Evolutionary conservation across 2,797 vertebrate genomes (phyloP).

Genomic region (Microctenopoma lineatum): DNA sequence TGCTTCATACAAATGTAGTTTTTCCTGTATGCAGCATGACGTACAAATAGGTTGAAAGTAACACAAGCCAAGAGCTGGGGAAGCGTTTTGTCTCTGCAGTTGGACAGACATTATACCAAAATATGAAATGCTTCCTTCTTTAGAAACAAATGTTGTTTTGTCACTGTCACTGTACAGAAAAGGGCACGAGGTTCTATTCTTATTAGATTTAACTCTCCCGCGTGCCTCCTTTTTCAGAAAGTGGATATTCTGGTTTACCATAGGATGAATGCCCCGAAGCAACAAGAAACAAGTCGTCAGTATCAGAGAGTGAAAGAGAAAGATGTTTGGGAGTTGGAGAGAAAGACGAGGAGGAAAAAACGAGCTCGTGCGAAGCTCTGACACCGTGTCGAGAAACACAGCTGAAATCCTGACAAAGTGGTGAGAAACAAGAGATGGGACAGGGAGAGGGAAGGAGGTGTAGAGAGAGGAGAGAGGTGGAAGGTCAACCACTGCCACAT

Average conservation of each 20-base stretch:
- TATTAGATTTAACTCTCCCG: neutral
- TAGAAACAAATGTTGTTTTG: constrained; percentile 5
- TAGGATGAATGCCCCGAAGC: neutral
- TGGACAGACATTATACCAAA: neutral
- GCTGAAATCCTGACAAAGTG: constrained; percentile 56
- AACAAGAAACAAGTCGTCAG: constrained; percentile 3
- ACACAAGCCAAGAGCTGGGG: neutral
- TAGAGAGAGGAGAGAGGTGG: constrained; percentile 41
- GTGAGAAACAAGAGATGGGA: constrained; percentile 59
- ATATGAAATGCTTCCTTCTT: neutral
- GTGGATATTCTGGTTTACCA: neutral
- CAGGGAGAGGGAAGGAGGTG: constrained; percentile 8
- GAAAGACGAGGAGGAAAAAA: constrained; percentile 6
- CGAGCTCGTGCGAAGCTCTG: constrained; percentile 38
- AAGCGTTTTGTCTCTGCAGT: constrained; percentile 1
- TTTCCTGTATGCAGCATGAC: neutral
- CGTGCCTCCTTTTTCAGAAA: constrained; percentile 1
- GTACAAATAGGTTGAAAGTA: neutral
- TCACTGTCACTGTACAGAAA: constrained; percentile 5
- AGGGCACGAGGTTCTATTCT: neutral
- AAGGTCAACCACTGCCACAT: constrained; percentile 83
- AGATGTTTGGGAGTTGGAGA: neutral
- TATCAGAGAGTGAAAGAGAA: neutral
- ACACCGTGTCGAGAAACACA: constrained; percentile 57
- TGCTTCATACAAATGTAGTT: neutral